Evolutionary conservation across 2,888 invertebrate species (phyloP), one percentile per base, ranked within the genome.

Genomic region (Ochropleura leucogaster): DNA sequence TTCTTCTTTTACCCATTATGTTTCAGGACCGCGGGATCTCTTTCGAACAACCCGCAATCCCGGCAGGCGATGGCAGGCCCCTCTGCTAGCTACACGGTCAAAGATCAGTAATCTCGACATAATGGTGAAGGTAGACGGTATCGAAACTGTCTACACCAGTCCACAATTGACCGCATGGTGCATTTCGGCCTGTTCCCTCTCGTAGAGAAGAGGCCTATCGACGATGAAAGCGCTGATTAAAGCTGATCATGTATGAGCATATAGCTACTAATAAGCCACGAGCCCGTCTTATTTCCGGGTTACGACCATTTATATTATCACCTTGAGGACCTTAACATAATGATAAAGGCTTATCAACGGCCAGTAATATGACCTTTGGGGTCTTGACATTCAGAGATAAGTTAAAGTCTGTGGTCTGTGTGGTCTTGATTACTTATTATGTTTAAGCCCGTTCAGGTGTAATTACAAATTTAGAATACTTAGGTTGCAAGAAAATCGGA

Each of bases 301-400:
- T 47, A 3, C 30, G n/a, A 30, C 53, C 12, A 12, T n/a, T 47
- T 9, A 12, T 3, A 16, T 53, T 14, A 44, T 53, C 10, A 53
- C 42, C 47, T 65, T 65, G 55, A 67, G 53, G n/a, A 18, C 18
- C 47, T n/a, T n/a, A 59, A 67, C 20, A 12, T 16, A 16, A 16
- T 30, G 49, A 62, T 44, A 7, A 12, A 42, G 12, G 46, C 57
- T 75, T 82, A 78, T 78, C 82, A 20, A 40, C 42, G 12, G 10
- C 3, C n/a, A n/a, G 10, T 40, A 47, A 80, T 30, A 12, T 75
- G 75, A 81, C 66, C 76, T 76, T 46, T n/a, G 20, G 3, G 55
- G 42, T n/a, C 8, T 10, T 82, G 82, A 78, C 82, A 76, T 76
- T 67, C 12, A 80, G n/a, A 66, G 75, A 78, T 69, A 76, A 51